Conservation (phyloP, 2,888 invertebrate species). For the Athalia rosae region DNA sequence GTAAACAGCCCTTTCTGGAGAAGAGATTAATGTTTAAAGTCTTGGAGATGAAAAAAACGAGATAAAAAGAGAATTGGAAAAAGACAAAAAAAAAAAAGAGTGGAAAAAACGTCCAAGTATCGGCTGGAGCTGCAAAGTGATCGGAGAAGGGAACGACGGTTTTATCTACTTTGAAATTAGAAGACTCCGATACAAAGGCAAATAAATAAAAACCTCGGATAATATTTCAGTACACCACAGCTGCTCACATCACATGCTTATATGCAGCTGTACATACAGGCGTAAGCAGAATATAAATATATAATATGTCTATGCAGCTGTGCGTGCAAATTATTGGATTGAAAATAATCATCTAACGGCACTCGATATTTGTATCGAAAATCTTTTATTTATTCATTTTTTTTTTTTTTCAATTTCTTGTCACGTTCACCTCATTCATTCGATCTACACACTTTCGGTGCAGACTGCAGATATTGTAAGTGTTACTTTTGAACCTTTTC, state of each 20-base stretch:
- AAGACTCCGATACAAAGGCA: too few relatives aligned
- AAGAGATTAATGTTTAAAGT: constrained; percentile 17
- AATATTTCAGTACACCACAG: too few relatives aligned
- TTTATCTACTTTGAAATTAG: too few relatives aligned
- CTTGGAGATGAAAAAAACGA: not conserved
- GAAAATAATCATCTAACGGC: not conserved
- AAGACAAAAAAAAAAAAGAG: not conserved
- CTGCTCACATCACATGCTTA: too few relatives aligned
- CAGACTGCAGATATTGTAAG: constrained; percentile 14
- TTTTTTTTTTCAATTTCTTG: too few relatives aligned
- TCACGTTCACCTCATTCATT: constrained; percentile 12
- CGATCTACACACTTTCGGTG: constrained; percentile 33
- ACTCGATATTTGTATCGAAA: constrained; percentile 34
- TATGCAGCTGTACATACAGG: too few relatives aligned
- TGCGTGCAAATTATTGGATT: constrained; percentile 7
- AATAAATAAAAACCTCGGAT: too few relatives aligned
- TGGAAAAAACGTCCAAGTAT: not conserved
- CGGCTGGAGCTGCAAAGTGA: too few relatives aligned
- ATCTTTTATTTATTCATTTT: constrained; percentile 37
- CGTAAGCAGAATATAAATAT: too few relatives aligned
- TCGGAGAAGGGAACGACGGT: too few relatives aligned
- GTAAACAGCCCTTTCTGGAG: constrained; percentile 13
- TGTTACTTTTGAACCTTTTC: constrained; percentile 22
- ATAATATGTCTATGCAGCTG: not conserved
- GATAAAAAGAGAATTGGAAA: not conserved